A percentile compares a stretch with the other conserved stretches of the same genome.
These are phyloP conservation scores for Sebastes trivittatus DNA, from an alignment of 2,797 vertebrate species.

Conservation along the genomic window DNA sequence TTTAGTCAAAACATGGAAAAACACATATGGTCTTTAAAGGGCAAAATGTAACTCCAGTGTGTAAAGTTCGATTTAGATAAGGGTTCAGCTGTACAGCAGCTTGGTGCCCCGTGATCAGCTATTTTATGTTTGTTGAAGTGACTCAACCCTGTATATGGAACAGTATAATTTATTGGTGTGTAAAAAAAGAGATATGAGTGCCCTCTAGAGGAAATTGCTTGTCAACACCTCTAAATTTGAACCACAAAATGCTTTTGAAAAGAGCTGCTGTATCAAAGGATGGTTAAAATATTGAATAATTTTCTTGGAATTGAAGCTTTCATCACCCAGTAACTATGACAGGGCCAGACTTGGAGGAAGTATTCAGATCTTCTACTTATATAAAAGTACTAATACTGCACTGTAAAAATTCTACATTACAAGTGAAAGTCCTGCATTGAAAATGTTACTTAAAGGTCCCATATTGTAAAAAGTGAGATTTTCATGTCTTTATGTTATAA, in stretches of 20 bases:
- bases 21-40: neutral
- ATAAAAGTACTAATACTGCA: too few relatives aligned
- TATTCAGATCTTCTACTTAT: too few relatives aligned
- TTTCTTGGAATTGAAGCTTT: neutral
- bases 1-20: neutral
- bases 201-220: constrained; percentile 28
- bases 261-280: neutral
- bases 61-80: neutral
- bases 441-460: too few relatives aligned
- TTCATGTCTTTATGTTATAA: too few relatives aligned
- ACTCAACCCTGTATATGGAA: neutral
- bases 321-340: neutral
- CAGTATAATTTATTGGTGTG: neutral
- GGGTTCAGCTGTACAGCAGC: neutral
- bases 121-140: neutral
- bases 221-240: neutral
- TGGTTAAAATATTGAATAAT: neutral
- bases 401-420: too few relatives aligned
- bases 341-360: neutral
- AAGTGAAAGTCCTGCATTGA: too few relatives aligned
- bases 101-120: neutral
- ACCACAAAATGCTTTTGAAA: neutral
- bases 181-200: neutral
- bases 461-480: too few relatives aligned
- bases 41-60: neutral